Evolutionary conservation across 2,797 vertebrate genomes (phyloP), one percentile per base, ranked within the genome.

Genomic region (Eremophila alpestris): DNA sequence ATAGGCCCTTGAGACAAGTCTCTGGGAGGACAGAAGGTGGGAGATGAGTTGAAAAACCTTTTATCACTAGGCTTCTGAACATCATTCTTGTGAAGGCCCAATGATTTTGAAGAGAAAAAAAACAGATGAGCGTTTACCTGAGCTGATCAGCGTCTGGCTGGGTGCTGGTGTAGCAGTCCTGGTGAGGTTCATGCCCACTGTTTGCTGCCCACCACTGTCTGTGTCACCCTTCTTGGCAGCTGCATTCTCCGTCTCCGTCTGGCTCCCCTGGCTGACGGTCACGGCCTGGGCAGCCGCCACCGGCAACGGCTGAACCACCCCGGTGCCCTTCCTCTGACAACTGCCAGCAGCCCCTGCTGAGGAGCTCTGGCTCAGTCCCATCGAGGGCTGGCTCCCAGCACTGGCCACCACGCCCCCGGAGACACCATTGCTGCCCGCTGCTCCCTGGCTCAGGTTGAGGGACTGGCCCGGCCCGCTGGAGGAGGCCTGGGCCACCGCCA

Each of bases 131-230:
- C 7, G 36, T 93, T 92, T 71, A 98, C 98, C 98, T 83, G 98
- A 98, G 76, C 98, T 98, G 60, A 98, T 98, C 36, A 98, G 89
- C 0, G 98, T 98, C 97, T 98, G 98, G 96, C 98, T 98, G 79
- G 98, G 98, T 12, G 98, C 98, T 43, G 98, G 98, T 6, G 98
- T 98, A 34, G 98, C 98, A 0, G 98, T 98, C 90, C 98, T 97
- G 6, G 98, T 98, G 91, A 98, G 91, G 93, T 98, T 98, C 97
- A 98, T 98, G 88, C 98, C 98, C 91, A 98, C 98, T 0, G 87
- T 98, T 87, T 98, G 98, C 92, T 97, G 98, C 10, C 97, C 97
- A 7, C 96, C 45, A 3, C 93, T 94, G 22, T 98, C 98, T 1
- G 88, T 74, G 68, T 98, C 98, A 1, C 96, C 92, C 76, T 98